A percentile compares a stretch with the other conserved stretches of the same genome.
These are phyloP conservation scores for Heliconius hermathena DNA, from an alignment of 1,140 invertebrate species.

Conservation along the genomic window DNA sequence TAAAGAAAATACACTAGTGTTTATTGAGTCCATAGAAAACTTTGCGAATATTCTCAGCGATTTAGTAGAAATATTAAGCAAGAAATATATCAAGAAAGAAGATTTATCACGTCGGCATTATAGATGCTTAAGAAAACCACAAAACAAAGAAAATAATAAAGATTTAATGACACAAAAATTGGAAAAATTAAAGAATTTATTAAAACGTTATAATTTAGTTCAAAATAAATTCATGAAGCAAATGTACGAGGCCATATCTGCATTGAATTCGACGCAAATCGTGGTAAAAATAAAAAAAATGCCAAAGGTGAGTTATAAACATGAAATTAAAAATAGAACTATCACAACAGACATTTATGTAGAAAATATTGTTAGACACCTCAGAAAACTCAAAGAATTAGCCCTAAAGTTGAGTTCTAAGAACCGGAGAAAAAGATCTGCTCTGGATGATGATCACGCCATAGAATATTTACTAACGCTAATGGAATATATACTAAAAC, in stretches of 20 bases:
- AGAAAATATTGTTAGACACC: slow-evolving; percentile 59
- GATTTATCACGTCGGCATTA: slow-evolving; percentile 22
- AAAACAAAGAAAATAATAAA: slow-evolving; percentile 28
- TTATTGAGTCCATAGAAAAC: slow-evolving; percentile 60
- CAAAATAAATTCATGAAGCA: slow-evolving; percentile 63
- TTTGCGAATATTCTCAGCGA: slow-evolving; percentile 60
- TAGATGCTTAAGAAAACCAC: slow-evolving; percentile 28
- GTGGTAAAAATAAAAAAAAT: slow-evolving; percentile 23
- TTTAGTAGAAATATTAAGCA: slow-evolving; percentile 52
- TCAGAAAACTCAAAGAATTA: slow-evolving; percentile 58
- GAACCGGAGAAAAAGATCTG: slow-evolving; percentile 51
- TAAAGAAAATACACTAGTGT: slow-evolving; percentile 57
- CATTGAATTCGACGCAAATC: slow-evolving; percentile 42
- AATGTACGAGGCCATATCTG: slow-evolving; percentile 55
- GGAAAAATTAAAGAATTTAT: slow-evolving; percentile 51
- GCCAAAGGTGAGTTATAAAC: slow-evolving; percentile 40
- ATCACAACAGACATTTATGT: slow-evolving; percentile 50
- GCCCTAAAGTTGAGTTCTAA: slow-evolving; percentile 49
- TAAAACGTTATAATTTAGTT: slow-evolving; percentile 57
- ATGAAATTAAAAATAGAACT: slow-evolving; percentile 30
- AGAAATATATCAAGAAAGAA: slow-evolving; percentile 18
- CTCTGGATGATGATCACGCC: slow-evolving; percentile 50
- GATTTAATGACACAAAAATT: slow-evolving; percentile 40
- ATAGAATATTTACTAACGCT: slow-evolving; percentile 66
- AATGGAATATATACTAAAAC: slow-evolving; percentile 69